Percentiles rank a stretch among this genome's conserved stretches.
These are phyloP conservation scores for Anoplius nigerrimus DNA, from an alignment of 2,888 invertebrate species.

Conservation along the genomic window DNA sequence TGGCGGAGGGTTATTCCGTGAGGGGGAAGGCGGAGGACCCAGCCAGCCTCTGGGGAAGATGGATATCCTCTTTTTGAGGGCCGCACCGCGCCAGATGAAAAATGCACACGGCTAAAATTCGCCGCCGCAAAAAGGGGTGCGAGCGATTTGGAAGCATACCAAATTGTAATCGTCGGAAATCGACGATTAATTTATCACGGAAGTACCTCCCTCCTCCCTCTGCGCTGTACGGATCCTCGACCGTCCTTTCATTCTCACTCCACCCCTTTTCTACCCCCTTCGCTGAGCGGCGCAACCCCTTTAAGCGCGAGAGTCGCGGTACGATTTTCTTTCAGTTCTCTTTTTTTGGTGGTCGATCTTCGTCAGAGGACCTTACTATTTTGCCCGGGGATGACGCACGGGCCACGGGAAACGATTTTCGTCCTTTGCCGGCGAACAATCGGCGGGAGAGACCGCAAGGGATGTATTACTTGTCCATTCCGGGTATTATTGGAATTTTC, in stretches of 20 bases:
- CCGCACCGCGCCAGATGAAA: slow-evolving; percentile 68
- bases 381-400: slow-evolving; percentile 20
- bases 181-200: slow-evolving; percentile 73
- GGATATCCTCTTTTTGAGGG: slow-evolving; percentile 73
- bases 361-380: too few relatives aligned
- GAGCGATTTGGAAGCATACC: slow-evolving; percentile 73
- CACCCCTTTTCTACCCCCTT: too few relatives aligned
- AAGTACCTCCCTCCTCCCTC: slow-evolving; percentile 42
- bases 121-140: slow-evolving; percentile 69
- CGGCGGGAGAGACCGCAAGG: slow-evolving; percentile 31
- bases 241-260: too few relatives aligned
- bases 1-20: slow-evolving; percentile 43
- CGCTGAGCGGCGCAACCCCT: too few relatives aligned
- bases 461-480: slow-evolving; percentile 33
- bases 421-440: slow-evolving; percentile 36
- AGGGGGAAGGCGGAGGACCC: slow-evolving; percentile 49
- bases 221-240: slow-evolving; percentile 10
- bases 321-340: too few relatives aligned
- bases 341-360: too few relatives aligned
- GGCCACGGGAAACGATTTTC: slow-evolving; percentile 35
- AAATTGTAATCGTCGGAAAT: slow-evolving; percentile 74
- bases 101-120: slow-evolving; percentile 72
- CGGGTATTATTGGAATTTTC: slow-evolving; percentile 20
- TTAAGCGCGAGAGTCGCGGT: too few relatives aligned
- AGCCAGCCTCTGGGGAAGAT: slow-evolving; percentile 69